These are phyloP conservation scores for Lithophane leautieri DNA, from an alignment of 2,888 invertebrate genomes.

Conservation along the genomic window DNA sequence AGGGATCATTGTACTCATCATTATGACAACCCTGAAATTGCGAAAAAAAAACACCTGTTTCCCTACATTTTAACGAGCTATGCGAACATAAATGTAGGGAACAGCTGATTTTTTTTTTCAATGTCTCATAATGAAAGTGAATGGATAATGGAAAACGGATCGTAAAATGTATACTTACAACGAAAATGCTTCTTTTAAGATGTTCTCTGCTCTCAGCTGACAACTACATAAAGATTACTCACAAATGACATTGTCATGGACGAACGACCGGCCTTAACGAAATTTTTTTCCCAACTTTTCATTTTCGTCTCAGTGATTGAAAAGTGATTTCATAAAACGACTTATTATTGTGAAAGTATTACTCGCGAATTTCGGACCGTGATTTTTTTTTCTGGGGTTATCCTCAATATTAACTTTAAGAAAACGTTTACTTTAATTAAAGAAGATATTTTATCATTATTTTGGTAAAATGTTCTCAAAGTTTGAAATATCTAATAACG, in stretches of 20 bases:
- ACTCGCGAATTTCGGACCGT: background rate
- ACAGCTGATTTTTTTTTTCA: no score
- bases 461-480: background rate
- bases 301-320: constrained; percentile 53
- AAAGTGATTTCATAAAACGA: constrained; percentile 54
- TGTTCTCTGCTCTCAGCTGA: constrained; percentile 3
- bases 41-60: no score
- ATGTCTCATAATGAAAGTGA: no score
- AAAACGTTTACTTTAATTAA: background rate
- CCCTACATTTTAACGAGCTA: no score
- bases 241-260: constrained; percentile 46
- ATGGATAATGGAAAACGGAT: no score
- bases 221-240: constrained; percentile 22
- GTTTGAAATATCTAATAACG: background rate
- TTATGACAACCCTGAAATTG: no score
- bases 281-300: constrained; percentile 27
- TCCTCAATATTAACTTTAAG: background rate
- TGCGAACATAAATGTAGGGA: no score
- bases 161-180: background rate
- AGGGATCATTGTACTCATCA: no score
- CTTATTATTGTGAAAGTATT: constrained; percentile 36
- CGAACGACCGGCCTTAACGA: constrained; percentile 23
- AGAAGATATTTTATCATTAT: background rate
- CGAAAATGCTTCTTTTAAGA: background rate
- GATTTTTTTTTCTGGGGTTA: constrained; percentile 15